phyloP scores from a whole-genome alignment of 30 jellyfish, hydroid and myxozoan genomes.

The Pelagia noctiluca region DNA sequence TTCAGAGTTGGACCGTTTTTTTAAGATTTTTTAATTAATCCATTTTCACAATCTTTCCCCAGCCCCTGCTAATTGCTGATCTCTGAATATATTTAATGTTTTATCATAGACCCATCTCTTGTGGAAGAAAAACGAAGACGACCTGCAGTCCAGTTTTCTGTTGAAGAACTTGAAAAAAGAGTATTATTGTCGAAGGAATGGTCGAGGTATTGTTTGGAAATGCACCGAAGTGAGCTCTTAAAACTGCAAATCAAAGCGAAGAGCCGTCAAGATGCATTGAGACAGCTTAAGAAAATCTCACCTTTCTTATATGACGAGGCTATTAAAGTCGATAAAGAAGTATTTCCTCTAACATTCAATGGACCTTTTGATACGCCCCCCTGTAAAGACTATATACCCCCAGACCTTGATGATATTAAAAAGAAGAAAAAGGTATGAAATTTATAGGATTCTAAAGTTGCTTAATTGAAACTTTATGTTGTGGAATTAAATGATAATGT shows the following conservation, averaged over 20 bases:
- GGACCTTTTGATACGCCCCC: conserved; percentile 98
- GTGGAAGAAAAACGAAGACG: conserved; percentile 76
- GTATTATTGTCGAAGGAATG: conserved; percentile 81
- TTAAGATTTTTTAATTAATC: too few relatives aligned
- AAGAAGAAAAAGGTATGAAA: conserved; percentile 21
- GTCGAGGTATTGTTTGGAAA: conserved; percentile 81
- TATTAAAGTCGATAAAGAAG: conserved; percentile 60
- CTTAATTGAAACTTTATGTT: too few relatives aligned
- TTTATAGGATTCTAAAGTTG: neutral
- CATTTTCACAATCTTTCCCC: too few relatives aligned
- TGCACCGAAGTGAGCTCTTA: conserved; percentile 70
- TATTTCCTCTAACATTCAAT: conserved; percentile 77
- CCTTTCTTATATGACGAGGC: conserved; percentile 78
- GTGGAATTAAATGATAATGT: too few relatives aligned
- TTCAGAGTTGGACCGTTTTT: too few relatives aligned
- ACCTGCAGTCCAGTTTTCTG: conserved; percentile 36
- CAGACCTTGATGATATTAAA: conserved; percentile 84
- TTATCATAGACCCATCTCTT: conserved; percentile 73
- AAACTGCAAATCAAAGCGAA: conserved; percentile 67
- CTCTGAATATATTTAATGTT: neutral
- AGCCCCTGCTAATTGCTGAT: neutral
- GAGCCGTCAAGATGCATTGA: conserved; percentile 86
- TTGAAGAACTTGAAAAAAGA: conserved; percentile 70
- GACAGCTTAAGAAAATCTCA: conserved; percentile 87
- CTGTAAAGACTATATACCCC: conserved; percentile 77